Evolutionary conservation across 2,113 vertebrate species (phyloP).

Genomic region (Tragelaphus imberbis): DNA sequence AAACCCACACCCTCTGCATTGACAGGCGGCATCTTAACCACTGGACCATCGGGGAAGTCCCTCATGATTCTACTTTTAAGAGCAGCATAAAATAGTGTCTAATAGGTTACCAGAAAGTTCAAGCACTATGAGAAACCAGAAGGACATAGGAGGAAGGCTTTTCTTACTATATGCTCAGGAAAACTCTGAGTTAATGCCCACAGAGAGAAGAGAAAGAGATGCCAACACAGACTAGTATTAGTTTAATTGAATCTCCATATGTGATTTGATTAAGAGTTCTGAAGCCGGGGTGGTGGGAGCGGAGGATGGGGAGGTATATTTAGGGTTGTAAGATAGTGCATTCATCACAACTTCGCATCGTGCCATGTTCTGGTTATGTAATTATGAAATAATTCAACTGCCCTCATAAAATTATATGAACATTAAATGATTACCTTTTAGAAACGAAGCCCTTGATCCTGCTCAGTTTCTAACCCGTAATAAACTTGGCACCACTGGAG

Average conservation of each 20-base stretch:
- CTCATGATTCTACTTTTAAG: background rate
- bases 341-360: background rate
- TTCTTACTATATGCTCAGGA: background rate
- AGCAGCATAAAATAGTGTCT: background rate
- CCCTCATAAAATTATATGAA: conserved; percentile 38
- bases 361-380: conserved; percentile 27
- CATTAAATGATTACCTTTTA: conserved; percentile 48
- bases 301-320: background rate
- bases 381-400: conserved; percentile 58
- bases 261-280: background rate
- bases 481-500: conserved; percentile 41
- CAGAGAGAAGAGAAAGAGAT: background rate
- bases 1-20: background rate
- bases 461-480: conserved; percentile 12
- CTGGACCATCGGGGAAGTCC: background rate
- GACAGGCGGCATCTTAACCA: background rate
- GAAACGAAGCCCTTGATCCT: conserved; percentile 16
- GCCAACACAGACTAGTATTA: background rate
- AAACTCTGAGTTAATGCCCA: background rate
- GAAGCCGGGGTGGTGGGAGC: background rate
- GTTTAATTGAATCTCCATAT: background rate
- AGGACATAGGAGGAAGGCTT: background rate
- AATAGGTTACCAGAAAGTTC: background rate
- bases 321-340: background rate
- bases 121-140: background rate